phyloP scores from a whole-genome alignment of 2,888 invertebrate genomes.

The Azorinus chamasolen region DNA sequence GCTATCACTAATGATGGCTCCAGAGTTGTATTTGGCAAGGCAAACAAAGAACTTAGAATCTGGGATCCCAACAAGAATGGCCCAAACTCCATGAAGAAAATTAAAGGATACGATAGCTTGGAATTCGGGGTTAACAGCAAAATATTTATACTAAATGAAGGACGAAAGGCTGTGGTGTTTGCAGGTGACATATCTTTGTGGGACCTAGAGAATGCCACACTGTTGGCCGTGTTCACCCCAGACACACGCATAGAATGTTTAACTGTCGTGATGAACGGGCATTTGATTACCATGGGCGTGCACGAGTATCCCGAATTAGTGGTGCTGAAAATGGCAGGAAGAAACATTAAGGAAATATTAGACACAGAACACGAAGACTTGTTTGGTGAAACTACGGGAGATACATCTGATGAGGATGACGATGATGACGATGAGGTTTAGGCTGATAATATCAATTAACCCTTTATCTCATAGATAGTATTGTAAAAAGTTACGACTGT shows the following conservation, averaged over 20 bases:
- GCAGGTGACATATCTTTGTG: conserved; percentile 84
- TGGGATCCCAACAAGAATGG: conserved; percentile 81
- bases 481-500: too few relatives aligned
- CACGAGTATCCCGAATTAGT: conserved; percentile 81
- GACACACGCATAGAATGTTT: conserved; percentile 82
- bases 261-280: conserved; percentile 77
- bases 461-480: too few relatives aligned
- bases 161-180: conserved; percentile 79
- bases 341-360: conserved; percentile 56
- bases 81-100: conserved; percentile 68
- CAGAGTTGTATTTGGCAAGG: conserved; percentile 82
- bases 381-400: conserved; percentile 77
- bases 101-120: conserved; percentile 78
- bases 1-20: conserved; percentile 81
- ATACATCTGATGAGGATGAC: conserved; percentile 76
- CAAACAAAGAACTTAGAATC: conserved; percentile 80
- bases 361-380: conserved; percentile 73
- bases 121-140: conserved; percentile 77
- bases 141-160: conserved; percentile 79
- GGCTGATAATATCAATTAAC: too few relatives aligned
- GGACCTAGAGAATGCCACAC: conserved; percentile 79
- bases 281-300: conserved; percentile 80
- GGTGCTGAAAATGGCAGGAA: conserved; percentile 72
- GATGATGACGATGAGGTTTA: conserved; percentile 63
- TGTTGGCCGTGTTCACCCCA: conserved; percentile 83